A percentile compares a stretch with the other conserved stretches of the same genome.
These are phyloP conservation scores for Lepidocyrtinus sp. DNA, from an alignment of 2,888 invertebrate species.

Conservation along the genomic window DNA sequence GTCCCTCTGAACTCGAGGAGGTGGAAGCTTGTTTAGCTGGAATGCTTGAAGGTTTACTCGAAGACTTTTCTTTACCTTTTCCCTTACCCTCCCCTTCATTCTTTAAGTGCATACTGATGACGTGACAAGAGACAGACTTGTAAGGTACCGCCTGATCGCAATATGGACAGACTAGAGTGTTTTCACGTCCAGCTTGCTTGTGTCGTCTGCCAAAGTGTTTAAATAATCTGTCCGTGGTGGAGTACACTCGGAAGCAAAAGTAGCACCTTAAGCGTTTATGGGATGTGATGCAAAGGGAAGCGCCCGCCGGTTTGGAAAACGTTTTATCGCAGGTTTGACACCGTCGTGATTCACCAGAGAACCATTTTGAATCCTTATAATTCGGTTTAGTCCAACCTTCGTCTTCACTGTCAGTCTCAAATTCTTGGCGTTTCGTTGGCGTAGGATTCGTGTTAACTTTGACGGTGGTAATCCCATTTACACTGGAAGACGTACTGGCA, in stretches of 20 bases:
- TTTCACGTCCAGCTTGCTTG: constrained; percentile 58
- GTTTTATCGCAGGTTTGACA: constrained; percentile 54
- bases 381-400: constrained; percentile 47
- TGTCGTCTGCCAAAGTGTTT: constrained; percentile 60
- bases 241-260: constrained; percentile 64
- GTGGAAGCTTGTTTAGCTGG: neutral
- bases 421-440: neutral
- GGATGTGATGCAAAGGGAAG: constrained; percentile 40
- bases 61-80: too few species aligned
- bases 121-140: constrained; percentile 67
- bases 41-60: neutral
- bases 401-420: constrained; percentile 39
- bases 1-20: neutral
- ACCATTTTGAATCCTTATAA: constrained; percentile 54
- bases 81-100: neutral
- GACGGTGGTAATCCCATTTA: too few species aligned
- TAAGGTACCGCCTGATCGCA: constrained; percentile 63
- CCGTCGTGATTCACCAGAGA: constrained; percentile 32
- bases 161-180: constrained; percentile 59
- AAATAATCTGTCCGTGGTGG: constrained; percentile 65
- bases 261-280: constrained; percentile 64
- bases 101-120: constrained; percentile 60
- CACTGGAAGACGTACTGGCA: neutral
- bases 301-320: constrained; percentile 19
- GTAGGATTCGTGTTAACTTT: too few species aligned